Base-by-base conservation (phyloP, 2,888 invertebrate species). In the Lottia gigantea region DNA sequence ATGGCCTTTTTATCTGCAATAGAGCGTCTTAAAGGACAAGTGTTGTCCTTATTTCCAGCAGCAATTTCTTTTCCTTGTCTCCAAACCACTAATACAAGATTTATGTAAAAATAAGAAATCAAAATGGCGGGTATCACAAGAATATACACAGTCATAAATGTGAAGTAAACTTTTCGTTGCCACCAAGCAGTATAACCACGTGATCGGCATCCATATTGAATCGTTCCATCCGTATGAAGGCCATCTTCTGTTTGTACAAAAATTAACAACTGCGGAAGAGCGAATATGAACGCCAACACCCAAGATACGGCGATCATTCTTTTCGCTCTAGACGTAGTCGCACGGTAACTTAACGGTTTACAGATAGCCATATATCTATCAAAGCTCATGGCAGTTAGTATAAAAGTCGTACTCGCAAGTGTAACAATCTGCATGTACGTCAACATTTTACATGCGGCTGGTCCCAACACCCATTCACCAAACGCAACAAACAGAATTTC, bases 401-500 rank as follows among this genome's bases (percentile, higher is more conserved):
- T 88, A 78, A 89, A 89, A 2, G 89, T 89, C 2, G 89, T 89
- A 66, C 88, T 88, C 31, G 89, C 87, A 46, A 90, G 78, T 0
- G 89, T 88, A 19, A 89, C 85, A 15, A 87, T 86, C 80, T 89
- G 89, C 15, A 85, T 80, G 74, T 89, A 89, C 16, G 88, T 84
- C 23, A 89, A 78, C 6, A 88, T 74, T 74, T 89, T 89, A 78
- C 89, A 89, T 7, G 85, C 85, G 2, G 78, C 85, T 1, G 85
- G 81, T 1, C 89, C 89, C 26, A 89, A 82, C n/a, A 88, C 85
- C 89, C 89, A 89, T 68, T 88, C 87, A 11, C 88, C 88, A 73
- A 88, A 89, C 14, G 86, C 87, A 68, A 88, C 89, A 75, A 89
- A 88, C 11, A 89, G 71, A 15, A 89, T 85, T 73, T 89, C 89